phyloP scores from a whole-genome alignment of 2,113 vertebrate genomes.

The Macquaria ambigua region DNA sequence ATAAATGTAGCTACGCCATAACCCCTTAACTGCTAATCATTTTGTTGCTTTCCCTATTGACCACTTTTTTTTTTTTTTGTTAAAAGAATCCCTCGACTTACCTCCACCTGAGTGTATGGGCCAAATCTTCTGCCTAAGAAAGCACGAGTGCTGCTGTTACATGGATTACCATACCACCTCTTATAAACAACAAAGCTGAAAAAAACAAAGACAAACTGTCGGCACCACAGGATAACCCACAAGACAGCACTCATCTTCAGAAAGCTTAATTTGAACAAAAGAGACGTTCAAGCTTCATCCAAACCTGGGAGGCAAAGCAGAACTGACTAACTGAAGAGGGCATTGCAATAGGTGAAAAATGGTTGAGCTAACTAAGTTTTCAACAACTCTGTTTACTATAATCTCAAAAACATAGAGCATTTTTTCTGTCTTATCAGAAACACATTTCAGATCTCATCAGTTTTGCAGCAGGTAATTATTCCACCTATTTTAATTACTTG shows the following conservation, averaged over 20 bases:
- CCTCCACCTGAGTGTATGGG: background rate
- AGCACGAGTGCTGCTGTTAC: conserved; percentile 1
- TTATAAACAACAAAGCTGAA: background rate
- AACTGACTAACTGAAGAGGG: background rate
- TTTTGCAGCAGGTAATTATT: background rate
- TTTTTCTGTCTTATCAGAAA: background rate
- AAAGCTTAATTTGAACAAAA: conserved; percentile 14
- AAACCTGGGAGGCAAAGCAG: background rate
- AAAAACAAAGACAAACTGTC: conserved; percentile 1
- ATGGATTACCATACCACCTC: background rate
- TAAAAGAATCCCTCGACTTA: background rate
- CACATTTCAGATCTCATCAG: background rate
- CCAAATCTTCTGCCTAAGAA: conserved; percentile 17
- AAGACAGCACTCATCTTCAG: background rate
- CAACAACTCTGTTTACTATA: background rate
- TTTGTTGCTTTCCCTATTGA: conserved; percentile 7
- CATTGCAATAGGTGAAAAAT: background rate
- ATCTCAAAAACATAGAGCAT: background rate
- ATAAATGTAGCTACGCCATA: background rate
- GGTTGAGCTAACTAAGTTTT: background rate
- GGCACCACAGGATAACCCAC: background rate
- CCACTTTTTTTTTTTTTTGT: background rate
- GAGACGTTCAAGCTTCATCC: background rate
- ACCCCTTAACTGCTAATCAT: background rate
- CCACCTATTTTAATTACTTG: background rate